phyloP scores from a whole-genome alignment of 2,888 invertebrate genomes.

The Drosophila bunnanda region DNA sequence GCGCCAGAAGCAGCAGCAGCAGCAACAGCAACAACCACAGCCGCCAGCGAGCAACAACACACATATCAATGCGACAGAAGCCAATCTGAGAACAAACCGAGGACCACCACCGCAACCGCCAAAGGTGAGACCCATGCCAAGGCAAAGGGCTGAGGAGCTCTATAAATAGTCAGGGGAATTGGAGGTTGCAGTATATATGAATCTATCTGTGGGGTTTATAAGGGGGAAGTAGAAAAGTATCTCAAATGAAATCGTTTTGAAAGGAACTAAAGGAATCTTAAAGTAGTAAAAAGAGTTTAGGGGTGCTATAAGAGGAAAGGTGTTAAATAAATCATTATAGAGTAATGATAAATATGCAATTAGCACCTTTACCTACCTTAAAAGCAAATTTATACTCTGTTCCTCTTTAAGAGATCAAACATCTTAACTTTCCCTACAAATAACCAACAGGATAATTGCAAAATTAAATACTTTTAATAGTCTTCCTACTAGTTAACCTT shows the following conservation, averaged over 20 bases:
- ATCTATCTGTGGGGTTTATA: background rate
- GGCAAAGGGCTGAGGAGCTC: conserved; percentile 15
- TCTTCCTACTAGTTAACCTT: background rate
- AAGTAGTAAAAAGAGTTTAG: background rate
- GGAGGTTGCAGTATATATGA: background rate
- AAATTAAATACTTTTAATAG: background rate
- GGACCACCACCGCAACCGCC: conserved; percentile 94
- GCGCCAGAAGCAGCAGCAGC: conserved; percentile 82
- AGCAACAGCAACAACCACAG: conserved; percentile 62
- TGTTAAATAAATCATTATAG: background rate
- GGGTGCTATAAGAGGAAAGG: background rate
- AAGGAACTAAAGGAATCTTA: background rate
- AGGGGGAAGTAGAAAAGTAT: background rate
- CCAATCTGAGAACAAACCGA: conserved; percentile 85
- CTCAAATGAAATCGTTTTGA: background rate
- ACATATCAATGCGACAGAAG: conserved; percentile 83
- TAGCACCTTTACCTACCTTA: background rate
- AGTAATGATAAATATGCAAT: background rate
- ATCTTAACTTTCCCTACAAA: too few relatives aligned
- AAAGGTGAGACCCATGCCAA: conserved; percentile 67
- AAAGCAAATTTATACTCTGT: background rate
- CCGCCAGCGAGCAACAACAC: conserved; percentile 38
- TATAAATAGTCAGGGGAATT: conserved; percentile 6
- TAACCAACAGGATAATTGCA: background rate
- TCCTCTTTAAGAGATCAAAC: too few relatives aligned